A percentile compares a stretch with the other conserved stretches of the same genome.
phyloP scores from a whole-genome alignment of 2,797 vertebrate species.

The Peromyscus attwateri region DNA sequence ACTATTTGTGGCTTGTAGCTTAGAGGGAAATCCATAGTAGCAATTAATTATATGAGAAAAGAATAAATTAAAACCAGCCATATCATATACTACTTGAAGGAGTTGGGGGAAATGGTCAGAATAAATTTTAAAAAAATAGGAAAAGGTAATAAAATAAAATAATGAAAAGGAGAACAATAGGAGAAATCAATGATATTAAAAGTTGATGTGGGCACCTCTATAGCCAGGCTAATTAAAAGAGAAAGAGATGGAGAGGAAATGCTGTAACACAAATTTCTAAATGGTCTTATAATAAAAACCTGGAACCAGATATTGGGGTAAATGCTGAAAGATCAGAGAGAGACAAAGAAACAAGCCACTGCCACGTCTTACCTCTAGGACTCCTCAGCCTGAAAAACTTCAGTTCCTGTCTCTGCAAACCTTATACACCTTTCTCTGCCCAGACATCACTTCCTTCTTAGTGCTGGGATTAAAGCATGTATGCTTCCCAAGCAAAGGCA shows the following conservation, averaged over 20 bases:
- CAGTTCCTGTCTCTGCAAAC: too few species aligned
- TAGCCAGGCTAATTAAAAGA: not conserved
- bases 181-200: conserved; percentile 19
- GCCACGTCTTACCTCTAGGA: too few species aligned
- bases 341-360: too few species aligned
- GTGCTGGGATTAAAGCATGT: too few species aligned
- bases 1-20: not conserved
- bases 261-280: too few species aligned
- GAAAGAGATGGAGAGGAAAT: not conserved
- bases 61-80: not conserved
- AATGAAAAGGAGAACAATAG: not conserved
- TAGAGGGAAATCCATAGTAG: not conserved
- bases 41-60: not conserved
- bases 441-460: too few species aligned
- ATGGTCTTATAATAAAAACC: too few species aligned
- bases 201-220: not conserved
- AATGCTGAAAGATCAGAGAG: too few species aligned
- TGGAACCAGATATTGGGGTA: too few species aligned
- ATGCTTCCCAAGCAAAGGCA: too few species aligned
- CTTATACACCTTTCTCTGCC: too few species aligned
- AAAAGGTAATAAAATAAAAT: not conserved
- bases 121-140: not conserved
- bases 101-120: not conserved
- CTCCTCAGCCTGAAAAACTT: too few species aligned
- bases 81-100: not conserved